Evolutionary conservation across 2,888 invertebrate genomes (phyloP), one percentile per base, ranked within the genome.

Genomic region (Aricia artaxerxes): DNA sequence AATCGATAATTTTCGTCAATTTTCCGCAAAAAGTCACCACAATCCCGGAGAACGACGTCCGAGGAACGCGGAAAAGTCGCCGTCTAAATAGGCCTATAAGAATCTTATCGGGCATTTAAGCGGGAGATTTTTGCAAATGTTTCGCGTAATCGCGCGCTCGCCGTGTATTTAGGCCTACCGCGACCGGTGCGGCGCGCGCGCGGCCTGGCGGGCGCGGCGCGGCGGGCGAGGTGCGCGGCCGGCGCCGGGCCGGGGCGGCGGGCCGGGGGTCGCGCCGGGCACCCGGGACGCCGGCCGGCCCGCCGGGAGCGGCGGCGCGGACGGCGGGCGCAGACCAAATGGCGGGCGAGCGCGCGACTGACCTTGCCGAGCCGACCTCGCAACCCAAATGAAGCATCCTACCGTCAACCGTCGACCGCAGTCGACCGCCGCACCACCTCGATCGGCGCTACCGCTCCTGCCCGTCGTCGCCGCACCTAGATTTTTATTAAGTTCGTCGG

Each of bases 1-100:
- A 82, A 80, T 78, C 78, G 49, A 76, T 73, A 1, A 64, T 80
- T 69, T 24, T 82, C 80, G 77, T 76, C 2, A 83, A 82, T 82
- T 87, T 86, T 85, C 78, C 72, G 49, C 38, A 83, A 85, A 88
- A 91, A 86, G 82, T 79, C 81, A 79, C 81, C 81, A 87, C 86
- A 91, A 88, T 86, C 85, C 60, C 80, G 86, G 84, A 87, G 84
- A 86, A 76, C 73, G 83, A 49, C 80, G 84, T 85, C 86, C 85
- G 81, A 64, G n/a, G 83, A 81, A 79, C 82, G 81, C 79, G 83
- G 85, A 86, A 81, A 75, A 81, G 79, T 77, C 82, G 83, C 86
- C 83, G 84, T 86, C 86, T 87, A 91, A 92, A 92, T 93, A 92
- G 93, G 93, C 93, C 93, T 94, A 94, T 89, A 92, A 88, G 92